These are phyloP conservation scores for Ophraella communa DNA, from an alignment of 2,888 invertebrate species.

Conservation along the genomic window DNA sequence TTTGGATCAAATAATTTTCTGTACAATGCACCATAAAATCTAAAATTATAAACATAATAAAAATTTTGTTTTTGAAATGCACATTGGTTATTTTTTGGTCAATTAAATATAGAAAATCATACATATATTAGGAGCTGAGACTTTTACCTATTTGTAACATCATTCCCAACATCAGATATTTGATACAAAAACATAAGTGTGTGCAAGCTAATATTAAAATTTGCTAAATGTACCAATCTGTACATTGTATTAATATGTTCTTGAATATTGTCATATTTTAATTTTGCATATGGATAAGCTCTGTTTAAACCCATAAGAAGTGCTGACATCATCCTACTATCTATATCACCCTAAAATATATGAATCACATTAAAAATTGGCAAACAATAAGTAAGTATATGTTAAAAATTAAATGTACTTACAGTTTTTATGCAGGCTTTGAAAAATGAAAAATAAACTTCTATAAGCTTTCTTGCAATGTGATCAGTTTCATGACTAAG, in stretches of 20 bases:
- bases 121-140: too few species aligned
- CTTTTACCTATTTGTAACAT: conserved; percentile 67
- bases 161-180: conserved; percentile 64
- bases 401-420: conserved; percentile 31
- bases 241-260: conserved; percentile 80
- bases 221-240: conserved; percentile 79
- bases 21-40: conserved; percentile 90
- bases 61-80: not conserved
- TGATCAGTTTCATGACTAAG: conserved; percentile 74
- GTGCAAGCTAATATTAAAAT: conserved; percentile 72
- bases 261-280: conserved; percentile 64
- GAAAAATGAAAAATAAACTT: conserved; percentile 95
- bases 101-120: too few species aligned
- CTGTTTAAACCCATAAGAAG: conserved; percentile 83
- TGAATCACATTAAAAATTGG: not conserved
- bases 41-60: conserved; percentile 51
- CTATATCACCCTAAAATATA: conserved; percentile 70
- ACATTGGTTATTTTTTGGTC: too few species aligned
- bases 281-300: conserved; percentile 82
- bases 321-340: conserved; percentile 83
- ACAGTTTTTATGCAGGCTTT: conserved; percentile 87
- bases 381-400: not conserved
- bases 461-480: conserved; percentile 83
- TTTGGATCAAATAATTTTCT: conserved; percentile 82
- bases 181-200: conserved; percentile 68